Base-by-base conservation (phyloP, 2,888 invertebrate species). In the Erynnis tages region DNA sequence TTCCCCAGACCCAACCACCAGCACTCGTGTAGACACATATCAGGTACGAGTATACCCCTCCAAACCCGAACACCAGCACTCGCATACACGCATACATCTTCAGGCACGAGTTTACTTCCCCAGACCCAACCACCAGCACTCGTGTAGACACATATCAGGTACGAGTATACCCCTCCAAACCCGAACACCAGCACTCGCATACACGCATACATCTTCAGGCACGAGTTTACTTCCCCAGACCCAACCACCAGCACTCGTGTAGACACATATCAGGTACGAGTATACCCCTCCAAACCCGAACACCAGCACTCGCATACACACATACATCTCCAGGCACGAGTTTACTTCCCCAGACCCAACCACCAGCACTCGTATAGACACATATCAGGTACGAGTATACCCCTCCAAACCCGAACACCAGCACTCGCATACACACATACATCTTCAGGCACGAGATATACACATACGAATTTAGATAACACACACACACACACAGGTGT, bases 131-230 rank as follows among this genome's bases (percentile, higher is more conserved):
- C n/a, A n/a, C n/a, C n/a, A n/a, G 3, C 21, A 21, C 21, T 6
- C 59, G 95, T 98, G 43, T 95, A 97, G 53, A n/a, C n/a, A n/a
- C n/a, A n/a, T n/a, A n/a, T n/a, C n/a, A 21, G 21, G 21, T 21
- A 21, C n/a, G 99, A 99, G 83, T 99, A 98, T 91, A 98, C 98
- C 21, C 21, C 99, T 96, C 90, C n/a, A n/a, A n/a, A n/a, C n/a
- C n/a, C n/a, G n/a, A n/a, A n/a, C 93, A 99, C 54, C 95, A 95
- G 73, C 43, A 97, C 97, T n/a, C n/a, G n/a, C 72, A 98, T 99
- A 79, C 91, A 99, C 50, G 94, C 95, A 52, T 97, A 97, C 75
- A 96, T 97, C 67, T 97, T 97, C 82, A 21, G n/a, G n/a, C n/a
- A n/a, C n/a, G n/a, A n/a, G n/a, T n/a, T n/a, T n/a, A n/a, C n/a